Base-by-base conservation (phyloP, 2,888 invertebrate species). In the Trachelus iudaicus region DNA sequence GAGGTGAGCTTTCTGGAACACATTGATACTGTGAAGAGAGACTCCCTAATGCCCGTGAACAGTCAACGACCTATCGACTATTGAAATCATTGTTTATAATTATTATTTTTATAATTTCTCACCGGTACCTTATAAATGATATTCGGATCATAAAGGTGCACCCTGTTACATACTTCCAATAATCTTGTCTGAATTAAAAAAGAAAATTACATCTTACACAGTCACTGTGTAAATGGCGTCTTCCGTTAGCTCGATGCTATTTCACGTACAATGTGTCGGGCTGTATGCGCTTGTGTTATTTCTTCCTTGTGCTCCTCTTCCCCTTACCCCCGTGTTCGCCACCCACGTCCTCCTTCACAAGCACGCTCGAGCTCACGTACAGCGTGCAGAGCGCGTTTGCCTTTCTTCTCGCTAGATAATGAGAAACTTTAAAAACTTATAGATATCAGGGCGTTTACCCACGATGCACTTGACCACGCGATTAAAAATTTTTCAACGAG, bases 231-330 rank as follows among this genome's bases (percentile, higher is more conserved):
- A 56, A 56, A 15, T 9, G 23, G 31, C 71, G 71, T 71, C 33
- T 71, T 71, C 35, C 13, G 74, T 74, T 35, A 9, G 34, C 34
- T 74, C 74, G 35, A 74, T 23, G 74, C 74, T 74, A 74, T 74
- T 74, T 35, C 35, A 74, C 74, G 71, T 71, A 30, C 23, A 56
- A 15, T 56, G 23, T 56, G 9, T 56, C 23, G 23, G 56, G 56
- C 23, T 56, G 23, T 56, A 23, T 9, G 23, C 23, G 56, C 23
- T 6, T 56, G 23, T 56, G 23, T 15, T 56, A 56, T 56, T 56
- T 56, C 40, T 6, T 9, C 40, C 23, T 23, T 56, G 9, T 56
- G 1, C 40, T 40, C 23, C 56, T 23, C 2, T 23, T 2, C 23
- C 40, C 56, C 56, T 56, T 56, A 23, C 9, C 56, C 56, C 56